Base-by-base conservation (phyloP, 2,888 invertebrate species). In the Hipparchia semele region DNA sequence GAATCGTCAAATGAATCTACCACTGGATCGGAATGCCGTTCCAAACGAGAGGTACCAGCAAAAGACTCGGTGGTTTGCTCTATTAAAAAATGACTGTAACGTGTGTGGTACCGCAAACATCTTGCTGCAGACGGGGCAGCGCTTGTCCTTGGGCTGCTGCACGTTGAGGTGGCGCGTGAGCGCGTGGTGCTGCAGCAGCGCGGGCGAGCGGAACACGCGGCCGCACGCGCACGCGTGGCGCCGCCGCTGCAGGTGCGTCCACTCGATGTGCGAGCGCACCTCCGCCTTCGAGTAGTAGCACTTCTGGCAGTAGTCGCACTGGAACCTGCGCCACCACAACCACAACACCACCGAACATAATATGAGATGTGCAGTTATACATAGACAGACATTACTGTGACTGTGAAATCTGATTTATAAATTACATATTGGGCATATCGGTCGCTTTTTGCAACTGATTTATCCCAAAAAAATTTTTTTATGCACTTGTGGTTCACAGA, bases 211-310 rank as follows among this genome's bases (percentile, higher is more conserved):
- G 83, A 87, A 87, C 68, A 81, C 79, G 65, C 85, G 81, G 0
- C 86, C 88, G 79, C 87, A 87, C 2, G 73, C 67, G 79, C 86
- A 86, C 45, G 80, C 80, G 81, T 84, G 86, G 0, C 80, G 80
- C 9, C 78, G 78, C 6, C 75, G 77, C 56, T 76, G 77, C 59
- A 79, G 73, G 82, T 87, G 87, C 70, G 86, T 81, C 87, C 87
- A 87, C 73, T 77, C 76, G 74, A 87, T 86, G 83, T 87, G 87
- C 7, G 86, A 72, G 2, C 88, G 83, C 10, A 87, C 81, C 79
- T 87, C 88, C 79, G 84, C 86, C 71, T 87, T 87, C 0, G 86
- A 84, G 75, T 83, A 81, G 83, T 86, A 87, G 61, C 78, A 70
- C 7, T 83, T 83, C 71, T 82, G 78, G 81, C 87, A 87, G 78